Base-by-base conservation (phyloP, 2,113 vertebrate species). In the Oophaga pumilio region DNA sequence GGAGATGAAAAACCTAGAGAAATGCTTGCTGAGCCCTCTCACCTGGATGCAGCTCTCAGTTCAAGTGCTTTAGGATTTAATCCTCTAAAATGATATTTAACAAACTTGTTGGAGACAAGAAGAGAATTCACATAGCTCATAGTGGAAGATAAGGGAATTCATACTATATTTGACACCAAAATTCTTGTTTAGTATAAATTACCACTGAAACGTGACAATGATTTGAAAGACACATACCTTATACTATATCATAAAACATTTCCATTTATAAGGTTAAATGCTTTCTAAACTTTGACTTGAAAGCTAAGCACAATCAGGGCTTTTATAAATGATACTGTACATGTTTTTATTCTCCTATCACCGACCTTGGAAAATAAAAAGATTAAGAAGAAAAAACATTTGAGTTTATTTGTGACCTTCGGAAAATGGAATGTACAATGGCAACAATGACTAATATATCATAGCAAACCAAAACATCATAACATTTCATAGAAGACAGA, bases 361-460 rank as follows among this genome's bases (percentile, higher is more conserved):
- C 15, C 18, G 24, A 57, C 76, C 76, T 79, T 79, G 53, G 53
- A 59, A 57, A 79, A 57, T 53, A 53, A 53, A 52, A 71, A 71
- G 26, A 71, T 33, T 24, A 68, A 6, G 24, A n/a, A 68, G 24
- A 26, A 68, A 68, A 71, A 71, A 15, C 24, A 26, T 71, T 71
- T 71, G 26, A 74, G 33, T 62, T 62, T 8, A 62, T 20, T 22
- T 22, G 6, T 62, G 22, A 66, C 22, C 62, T 66, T 43, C 33
- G 3, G 33, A 4, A 66, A 10, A 66, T 62, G 18, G 18, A 62
- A 62, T 20, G 5, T 62, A 62, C 62, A 24, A 24, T 20, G 2
- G 4, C 22, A 10, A 76, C 1, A 76, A 52, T 20, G 9, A 8
- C 74, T 76, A 2, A 20, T 76, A 9, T 50, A 76, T 20, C 33